Conservation (phyloP, 1,140 invertebrate genomes). For the Cyrtorhinus lividipennis region DNA sequence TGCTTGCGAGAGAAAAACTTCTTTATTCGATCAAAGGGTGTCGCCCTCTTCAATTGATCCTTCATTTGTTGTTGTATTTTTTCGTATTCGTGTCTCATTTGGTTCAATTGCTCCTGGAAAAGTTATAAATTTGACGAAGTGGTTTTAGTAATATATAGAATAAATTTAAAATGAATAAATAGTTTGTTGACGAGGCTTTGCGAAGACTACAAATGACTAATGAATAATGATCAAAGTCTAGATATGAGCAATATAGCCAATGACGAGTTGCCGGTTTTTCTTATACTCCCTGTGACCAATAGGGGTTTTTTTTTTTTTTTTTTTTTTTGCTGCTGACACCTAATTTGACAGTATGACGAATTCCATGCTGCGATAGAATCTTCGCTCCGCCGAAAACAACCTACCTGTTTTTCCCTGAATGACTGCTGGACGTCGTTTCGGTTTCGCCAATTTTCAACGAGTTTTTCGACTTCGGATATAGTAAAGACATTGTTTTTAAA, state of each 20-base stretch:
- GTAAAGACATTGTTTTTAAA: conserved; percentile 79
- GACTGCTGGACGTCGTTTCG: conserved; percentile 73
- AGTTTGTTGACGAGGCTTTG: neutral
- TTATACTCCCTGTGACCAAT: too few species aligned
- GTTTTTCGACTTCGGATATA: conserved; percentile 64
- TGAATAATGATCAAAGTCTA: too few species aligned
- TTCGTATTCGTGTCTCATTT: conserved; percentile 64
- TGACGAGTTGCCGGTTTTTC: too few species aligned
- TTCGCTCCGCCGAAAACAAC: too few species aligned
- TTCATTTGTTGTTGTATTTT: conserved; percentile 62
- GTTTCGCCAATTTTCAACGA: conserved; percentile 71
- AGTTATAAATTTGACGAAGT: too few species aligned
- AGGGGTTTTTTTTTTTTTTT: too few species aligned
- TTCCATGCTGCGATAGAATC: too few species aligned
- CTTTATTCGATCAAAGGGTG: conserved; percentile 59
- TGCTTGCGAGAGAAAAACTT: conserved; percentile 57
- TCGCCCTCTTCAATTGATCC: conserved; percentile 50
- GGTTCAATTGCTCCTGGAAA: conserved; percentile 47
- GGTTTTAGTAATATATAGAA: too few species aligned
- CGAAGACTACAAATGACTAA: neutral
- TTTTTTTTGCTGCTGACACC: too few species aligned
- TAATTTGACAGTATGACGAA: too few species aligned
- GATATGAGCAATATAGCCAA: too few species aligned
- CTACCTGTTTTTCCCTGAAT: conserved; percentile 59
- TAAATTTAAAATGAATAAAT: neutral